phyloP scores from a whole-genome alignment of 2,797 vertebrate genomes.

The Antennarius maculatus region DNA sequence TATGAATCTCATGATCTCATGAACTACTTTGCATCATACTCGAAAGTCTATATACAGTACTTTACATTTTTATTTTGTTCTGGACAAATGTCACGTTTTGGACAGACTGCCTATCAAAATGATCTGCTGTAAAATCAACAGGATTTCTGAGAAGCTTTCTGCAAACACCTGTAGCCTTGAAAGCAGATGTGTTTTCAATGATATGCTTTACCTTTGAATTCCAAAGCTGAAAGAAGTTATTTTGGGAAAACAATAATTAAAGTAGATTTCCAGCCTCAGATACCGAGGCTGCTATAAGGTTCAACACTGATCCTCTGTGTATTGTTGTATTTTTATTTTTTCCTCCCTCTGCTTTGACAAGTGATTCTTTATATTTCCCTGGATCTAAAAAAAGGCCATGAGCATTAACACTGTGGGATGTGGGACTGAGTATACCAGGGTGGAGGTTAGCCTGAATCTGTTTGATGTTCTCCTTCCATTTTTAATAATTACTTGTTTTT shows the following conservation, averaged over 20 bases:
- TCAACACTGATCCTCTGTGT: background rate
- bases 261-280: background rate
- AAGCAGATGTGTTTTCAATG: no score
- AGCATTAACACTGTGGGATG: background rate
- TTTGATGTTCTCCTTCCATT: conserved; percentile 6
- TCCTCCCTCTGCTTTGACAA: conserved; percentile 15
- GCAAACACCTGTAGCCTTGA: no score
- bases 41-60: no score
- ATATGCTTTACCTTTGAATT: conserved; percentile 4
- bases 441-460: background rate
- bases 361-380: background rate
- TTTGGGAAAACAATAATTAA: conserved; percentile 13
- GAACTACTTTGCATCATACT: no score
- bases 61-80: no score
- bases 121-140: no score
- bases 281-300: background rate
- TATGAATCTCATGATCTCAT: no score
- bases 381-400: conserved; percentile 1
- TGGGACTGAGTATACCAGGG: conserved; percentile 2
- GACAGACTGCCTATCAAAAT: no score
- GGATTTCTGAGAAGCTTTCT: no score
- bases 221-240: background rate
- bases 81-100: no score
- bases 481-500: conserved; percentile 17
- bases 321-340: background rate